These are phyloP conservation scores for Channa maculata DNA, from an alignment of 2,113 vertebrate species.

Conservation along the genomic window DNA sequence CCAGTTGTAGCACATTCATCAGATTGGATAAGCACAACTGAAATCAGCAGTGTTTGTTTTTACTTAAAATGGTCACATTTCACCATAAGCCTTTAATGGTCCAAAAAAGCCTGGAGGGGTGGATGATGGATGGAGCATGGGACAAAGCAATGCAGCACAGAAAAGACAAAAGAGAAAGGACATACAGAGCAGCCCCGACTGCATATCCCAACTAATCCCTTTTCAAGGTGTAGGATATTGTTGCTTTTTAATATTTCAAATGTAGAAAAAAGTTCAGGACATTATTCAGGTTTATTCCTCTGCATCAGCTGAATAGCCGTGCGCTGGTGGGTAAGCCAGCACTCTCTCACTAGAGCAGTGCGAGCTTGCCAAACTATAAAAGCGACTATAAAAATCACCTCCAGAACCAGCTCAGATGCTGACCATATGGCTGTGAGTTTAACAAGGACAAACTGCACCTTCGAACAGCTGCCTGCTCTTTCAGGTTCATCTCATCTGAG, in stretches of 20 bases:
- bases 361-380: conserved; percentile 74
- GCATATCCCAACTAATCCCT: conserved; percentile 41
- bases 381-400: conserved; percentile 76
- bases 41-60: conserved; percentile 63
- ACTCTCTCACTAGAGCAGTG: conserved; percentile 59
- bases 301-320: conserved; percentile 61
- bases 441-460: conserved; percentile 79
- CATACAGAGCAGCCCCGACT: not conserved
- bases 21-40: conserved; percentile 11
- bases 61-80: conserved; percentile 43
- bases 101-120: conserved; percentile 23
- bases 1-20: conserved; percentile 9
- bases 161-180: conserved; percentile 38
- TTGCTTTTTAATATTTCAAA: conserved; percentile 62
- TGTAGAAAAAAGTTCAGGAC: conserved; percentile 56
- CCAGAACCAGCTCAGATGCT: conserved; percentile 79
- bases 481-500: conserved; percentile 29
- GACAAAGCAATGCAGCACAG: conserved; percentile 34
- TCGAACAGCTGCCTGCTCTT: conserved; percentile 69
- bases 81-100: conserved; percentile 23
- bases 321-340: conserved; percentile 68
- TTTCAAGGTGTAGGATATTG: conserved; percentile 20
- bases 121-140: conserved; percentile 41
- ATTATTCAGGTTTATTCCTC: conserved; percentile 68
- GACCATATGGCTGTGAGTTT: conserved; percentile 76